These are phyloP conservation scores for Lycia hirtaria DNA, from an alignment of 2,888 invertebrate species.

Conservation along the genomic window DNA sequence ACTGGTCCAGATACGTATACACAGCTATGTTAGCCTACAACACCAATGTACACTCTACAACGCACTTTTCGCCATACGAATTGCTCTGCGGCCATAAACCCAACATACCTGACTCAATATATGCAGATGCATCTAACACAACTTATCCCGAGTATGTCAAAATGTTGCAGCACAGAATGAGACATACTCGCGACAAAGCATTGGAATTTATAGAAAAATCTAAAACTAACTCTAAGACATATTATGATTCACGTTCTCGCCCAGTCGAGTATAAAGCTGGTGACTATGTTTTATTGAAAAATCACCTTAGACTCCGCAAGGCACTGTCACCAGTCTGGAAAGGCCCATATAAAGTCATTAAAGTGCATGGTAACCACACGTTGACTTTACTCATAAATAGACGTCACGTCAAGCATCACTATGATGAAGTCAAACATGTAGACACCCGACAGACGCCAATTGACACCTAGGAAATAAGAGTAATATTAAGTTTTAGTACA, in stretches of 20 bases:
- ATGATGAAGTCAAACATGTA: not conserved
- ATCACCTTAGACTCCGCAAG: conserved; percentile 10
- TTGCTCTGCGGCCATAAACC: not conserved
- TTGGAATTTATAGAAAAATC: conserved; percentile 1
- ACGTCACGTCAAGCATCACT: not conserved
- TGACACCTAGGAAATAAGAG: no score
- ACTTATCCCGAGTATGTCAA: not conserved
- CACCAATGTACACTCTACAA: not conserved
- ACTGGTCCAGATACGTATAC: not conserved
- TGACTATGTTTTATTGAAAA: conserved; percentile 6
- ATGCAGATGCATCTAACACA: not conserved
- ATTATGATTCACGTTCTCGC: conserved; percentile 35
- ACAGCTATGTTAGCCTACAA: not conserved
- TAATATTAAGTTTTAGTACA: no score
- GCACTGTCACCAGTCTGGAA: conserved; percentile 29
- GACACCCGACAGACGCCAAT: no score
- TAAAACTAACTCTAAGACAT: conserved; percentile 43
- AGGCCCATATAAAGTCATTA: conserved; percentile 21
- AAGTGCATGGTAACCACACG: not conserved
- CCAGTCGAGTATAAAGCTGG: conserved; percentile 30
- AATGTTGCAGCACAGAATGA: not conserved
- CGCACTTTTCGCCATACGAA: not conserved
- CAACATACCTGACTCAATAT: not conserved
- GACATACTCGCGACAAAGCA: not conserved
- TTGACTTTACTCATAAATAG: not conserved